Base-by-base conservation (phyloP, 2,888 invertebrate species). In the Chirona hameri region DNA sequence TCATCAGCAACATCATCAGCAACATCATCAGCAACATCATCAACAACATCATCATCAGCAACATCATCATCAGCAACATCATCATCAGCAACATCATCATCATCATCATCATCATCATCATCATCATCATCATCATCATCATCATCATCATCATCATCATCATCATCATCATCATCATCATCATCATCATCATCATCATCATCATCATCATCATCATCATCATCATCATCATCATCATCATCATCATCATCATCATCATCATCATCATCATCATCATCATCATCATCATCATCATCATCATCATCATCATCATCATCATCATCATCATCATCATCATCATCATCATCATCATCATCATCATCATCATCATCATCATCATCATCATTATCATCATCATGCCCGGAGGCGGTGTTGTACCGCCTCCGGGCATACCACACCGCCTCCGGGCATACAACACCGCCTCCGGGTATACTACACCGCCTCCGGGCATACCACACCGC, bases 91-190 rank as follows among this genome's bases (percentile, higher is more conserved):
- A n/a, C n/a, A n/a, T n/a, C n/a, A n/a, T n/a, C n/a, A n/a, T n/a
- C n/a, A n/a, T n/a, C n/a, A n/a, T n/a, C n/a, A n/a, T n/a, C n/a
- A n/a, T 65, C 65, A 65, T 65, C 65, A 65, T 65, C 65, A 65
- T 65, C 65, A 65, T 65, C 65, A 65, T 65, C 65, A 65, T 65
- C 65, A 65, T 65, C 65, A 65, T 65, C 65, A 65, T 65, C 65
- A 65, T 65, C 65, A 65, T 65, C 65, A 65, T 65, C n/a, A 65
- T 65, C n/a, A 65, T 65, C n/a, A 65, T 65, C n/a, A 65, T 65
- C n/a, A 65, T 65, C n/a, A 65, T 65, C n/a, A 65, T 65, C n/a
- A 65, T 65, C n/a, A 65, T 65, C n/a, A 65, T 65, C n/a, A 65
- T 65, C n/a, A 65, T 65, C n/a, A 65, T 65, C n/a, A 65, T 65